These are phyloP conservation scores for Blastobasis adustella DNA, from an alignment of 2,888 invertebrate species.

Conservation along the genomic window DNA sequence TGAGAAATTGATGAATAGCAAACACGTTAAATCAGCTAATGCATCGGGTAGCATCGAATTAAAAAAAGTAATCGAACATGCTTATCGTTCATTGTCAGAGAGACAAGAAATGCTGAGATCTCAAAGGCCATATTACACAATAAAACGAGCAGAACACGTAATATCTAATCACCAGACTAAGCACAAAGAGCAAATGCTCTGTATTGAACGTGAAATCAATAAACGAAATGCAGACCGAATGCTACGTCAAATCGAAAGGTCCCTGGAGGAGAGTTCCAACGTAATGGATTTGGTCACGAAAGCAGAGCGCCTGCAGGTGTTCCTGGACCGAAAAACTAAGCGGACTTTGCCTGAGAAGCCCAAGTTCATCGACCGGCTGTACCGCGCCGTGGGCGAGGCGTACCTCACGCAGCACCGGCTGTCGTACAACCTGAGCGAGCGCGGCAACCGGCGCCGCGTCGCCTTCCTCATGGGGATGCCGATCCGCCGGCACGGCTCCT, in stretches of 20 bases:
- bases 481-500: constrained; percentile 54
- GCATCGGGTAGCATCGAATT: constrained; percentile 42
- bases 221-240: constrained; percentile 50
- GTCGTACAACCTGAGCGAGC: constrained; percentile 60
- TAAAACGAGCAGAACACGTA: constrained; percentile 58
- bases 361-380: constrained; percentile 52
- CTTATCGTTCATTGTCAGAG: constrained; percentile 48
- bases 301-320: constrained; percentile 62
- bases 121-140: constrained; percentile 61
- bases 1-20: constrained; percentile 44
- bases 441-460: constrained; percentile 59
- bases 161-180: constrained; percentile 55
- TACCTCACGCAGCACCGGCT: constrained; percentile 56
- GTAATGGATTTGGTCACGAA: constrained; percentile 56
- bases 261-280: constrained; percentile 38
- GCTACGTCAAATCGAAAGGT: constrained; percentile 48
- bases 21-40: constrained; percentile 54
- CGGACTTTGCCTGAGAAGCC: constrained; percentile 61
- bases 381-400: constrained; percentile 58
- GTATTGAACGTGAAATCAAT: constrained; percentile 53
- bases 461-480: constrained; percentile 64
- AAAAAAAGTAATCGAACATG: constrained; percentile 38
- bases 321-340: constrained; percentile 54
- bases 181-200: constrained; percentile 46
- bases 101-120: constrained; percentile 61